These are phyloP conservation scores for Sanderia malayensis DNA, from an alignment of 30 jellyfish, hydroid and myxozoan genomes.

Conservation along the genomic window DNA sequence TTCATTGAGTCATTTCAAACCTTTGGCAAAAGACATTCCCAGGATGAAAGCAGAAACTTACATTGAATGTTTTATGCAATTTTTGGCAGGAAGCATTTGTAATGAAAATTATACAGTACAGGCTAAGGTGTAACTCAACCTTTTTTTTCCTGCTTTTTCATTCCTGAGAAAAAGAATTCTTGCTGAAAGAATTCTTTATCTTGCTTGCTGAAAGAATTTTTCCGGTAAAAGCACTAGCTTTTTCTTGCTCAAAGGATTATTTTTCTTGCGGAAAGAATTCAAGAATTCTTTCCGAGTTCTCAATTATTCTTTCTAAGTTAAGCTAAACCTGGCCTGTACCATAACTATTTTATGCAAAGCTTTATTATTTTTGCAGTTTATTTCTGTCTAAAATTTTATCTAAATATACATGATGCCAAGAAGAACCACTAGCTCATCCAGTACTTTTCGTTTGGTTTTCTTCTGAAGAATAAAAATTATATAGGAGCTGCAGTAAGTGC, in stretches of 20 bases:
- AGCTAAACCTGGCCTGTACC: background rate
- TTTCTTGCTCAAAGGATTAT: background rate
- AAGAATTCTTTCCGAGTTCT: background rate
- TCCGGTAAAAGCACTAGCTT: background rate
- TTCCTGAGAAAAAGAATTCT: background rate
- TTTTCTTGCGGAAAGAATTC: background rate
- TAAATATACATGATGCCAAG: background rate
- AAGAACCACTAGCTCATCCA: background rate
- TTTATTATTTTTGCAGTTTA: background rate
- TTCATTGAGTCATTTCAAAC: too few species aligned
- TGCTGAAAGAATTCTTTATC: background rate
- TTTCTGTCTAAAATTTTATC: background rate
- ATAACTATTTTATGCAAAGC: background rate
- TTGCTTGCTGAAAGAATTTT: background rate
- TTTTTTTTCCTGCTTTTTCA: background rate
- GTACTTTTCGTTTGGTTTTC: background rate
- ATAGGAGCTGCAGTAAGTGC: conserved; percentile 1
- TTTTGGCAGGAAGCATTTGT: too few species aligned
- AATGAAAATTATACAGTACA: background rate
- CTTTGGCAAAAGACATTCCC: too few species aligned
- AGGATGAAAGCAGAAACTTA: too few species aligned
- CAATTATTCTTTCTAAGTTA: background rate
- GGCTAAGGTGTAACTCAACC: conserved; percentile 1
- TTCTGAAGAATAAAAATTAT: background rate
- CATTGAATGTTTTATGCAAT: too few species aligned